These are phyloP conservation scores for Gobionotothen gibberifrons DNA, from an alignment of 2,797 vertebrate species.

Conservation along the genomic window DNA sequence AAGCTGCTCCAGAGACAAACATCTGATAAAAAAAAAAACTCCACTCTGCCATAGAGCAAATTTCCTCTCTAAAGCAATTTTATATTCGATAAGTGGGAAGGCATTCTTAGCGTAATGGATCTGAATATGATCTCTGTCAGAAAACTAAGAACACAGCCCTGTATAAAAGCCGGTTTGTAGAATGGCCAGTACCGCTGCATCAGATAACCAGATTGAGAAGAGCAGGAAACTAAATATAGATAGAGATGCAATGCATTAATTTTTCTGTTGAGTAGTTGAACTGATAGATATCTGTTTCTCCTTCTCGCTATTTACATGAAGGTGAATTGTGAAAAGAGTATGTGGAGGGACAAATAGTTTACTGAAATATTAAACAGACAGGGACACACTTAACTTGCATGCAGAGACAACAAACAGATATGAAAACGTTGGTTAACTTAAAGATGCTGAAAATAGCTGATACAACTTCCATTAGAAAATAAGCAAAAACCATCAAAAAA, in stretches of 20 bases:
- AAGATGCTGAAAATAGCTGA: background rate
- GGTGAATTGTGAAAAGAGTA: slow-evolving; percentile 19
- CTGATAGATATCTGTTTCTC: slow-evolving; percentile 11
- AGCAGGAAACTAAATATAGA: slow-evolving; percentile 67
- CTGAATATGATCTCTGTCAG: slow-evolving; percentile 85
- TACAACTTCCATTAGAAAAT: background rate
- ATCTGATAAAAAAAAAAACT: slow-evolving; percentile 82
- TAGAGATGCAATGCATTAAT: slow-evolving; percentile 58
- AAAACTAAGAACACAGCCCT: slow-evolving; percentile 80
- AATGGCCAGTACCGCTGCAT: slow-evolving; percentile 69
- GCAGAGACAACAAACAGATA: slow-evolving; percentile 1
- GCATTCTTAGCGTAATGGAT: slow-evolving; percentile 86
- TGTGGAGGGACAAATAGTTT: background rate
- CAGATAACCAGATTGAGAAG: slow-evolving; percentile 74
- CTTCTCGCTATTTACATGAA: slow-evolving; percentile 24
- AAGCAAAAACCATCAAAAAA: slow-evolving; percentile 23
- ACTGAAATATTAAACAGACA: slow-evolving; percentile 8
- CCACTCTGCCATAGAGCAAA: slow-evolving; percentile 78
- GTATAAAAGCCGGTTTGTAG: slow-evolving; percentile 72
- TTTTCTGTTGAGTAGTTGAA: slow-evolving; percentile 51
- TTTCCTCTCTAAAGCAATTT: slow-evolving; percentile 87
- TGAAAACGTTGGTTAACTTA: slow-evolving; percentile 6
- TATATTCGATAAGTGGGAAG: slow-evolving; percentile 86
- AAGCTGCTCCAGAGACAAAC: slow-evolving; percentile 83
- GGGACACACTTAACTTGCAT: background rate